phyloP scores from a whole-genome alignment of 1,140 invertebrate species.

The Drosophila ficusphila region DNA sequence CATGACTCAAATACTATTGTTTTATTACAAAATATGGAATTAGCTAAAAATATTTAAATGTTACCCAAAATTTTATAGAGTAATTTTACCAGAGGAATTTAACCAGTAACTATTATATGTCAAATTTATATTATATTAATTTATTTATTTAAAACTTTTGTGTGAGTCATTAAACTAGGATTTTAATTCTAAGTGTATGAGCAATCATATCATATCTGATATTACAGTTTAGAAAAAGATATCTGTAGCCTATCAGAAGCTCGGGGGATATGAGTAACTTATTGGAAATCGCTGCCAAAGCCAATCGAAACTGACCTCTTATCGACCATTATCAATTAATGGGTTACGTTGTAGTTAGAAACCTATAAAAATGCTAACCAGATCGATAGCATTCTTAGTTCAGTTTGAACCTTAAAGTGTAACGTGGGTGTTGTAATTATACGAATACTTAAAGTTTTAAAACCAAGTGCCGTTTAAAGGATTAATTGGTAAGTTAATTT shows the following conservation, averaged over 20 bases:
- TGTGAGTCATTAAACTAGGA: conserved; percentile 13
- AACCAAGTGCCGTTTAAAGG: too few relatives aligned
- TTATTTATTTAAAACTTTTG: not conserved
- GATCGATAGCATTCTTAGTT: conserved; percentile 6
- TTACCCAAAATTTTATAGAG: too few relatives aligned
- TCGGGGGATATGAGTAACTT: conserved; percentile 2
- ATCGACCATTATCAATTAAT: conserved; percentile 13
- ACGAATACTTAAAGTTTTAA: too few relatives aligned
- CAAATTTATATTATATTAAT: too few relatives aligned
- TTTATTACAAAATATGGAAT: too few relatives aligned
- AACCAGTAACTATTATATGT: too few relatives aligned
- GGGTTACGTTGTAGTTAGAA: not conserved
- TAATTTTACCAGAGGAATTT: too few relatives aligned
- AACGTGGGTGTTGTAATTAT: not conserved
- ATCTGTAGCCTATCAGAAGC: conserved; percentile 37
- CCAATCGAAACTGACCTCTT: conserved; percentile 15
- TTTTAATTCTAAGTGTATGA: not conserved
- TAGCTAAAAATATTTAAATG: too few relatives aligned
- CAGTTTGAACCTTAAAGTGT: not conserved
- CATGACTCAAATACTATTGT: too few relatives aligned
- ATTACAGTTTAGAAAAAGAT: not conserved
- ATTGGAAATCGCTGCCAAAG: conserved; percentile 2
- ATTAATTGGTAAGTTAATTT: too few relatives aligned
- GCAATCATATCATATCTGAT: not conserved
- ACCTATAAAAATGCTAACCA: conserved; percentile 1